phyloP scores from a whole-genome alignment of 2,888 invertebrate genomes.

The Tachystola acroxantha region DNA sequence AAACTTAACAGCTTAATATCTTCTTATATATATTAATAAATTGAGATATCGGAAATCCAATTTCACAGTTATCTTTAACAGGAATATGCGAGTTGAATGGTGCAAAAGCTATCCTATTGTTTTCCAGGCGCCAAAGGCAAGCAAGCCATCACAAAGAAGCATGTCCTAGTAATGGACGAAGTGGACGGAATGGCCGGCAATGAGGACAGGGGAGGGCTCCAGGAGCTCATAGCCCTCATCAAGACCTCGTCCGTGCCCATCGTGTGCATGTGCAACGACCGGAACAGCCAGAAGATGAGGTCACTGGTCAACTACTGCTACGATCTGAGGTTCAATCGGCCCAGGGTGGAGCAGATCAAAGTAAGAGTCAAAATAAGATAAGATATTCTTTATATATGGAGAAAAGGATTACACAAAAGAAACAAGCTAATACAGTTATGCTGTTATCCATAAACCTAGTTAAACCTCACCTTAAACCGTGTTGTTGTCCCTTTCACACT shows the following conservation, averaged over 20 bases:
- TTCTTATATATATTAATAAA: too few species aligned
- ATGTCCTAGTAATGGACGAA: constrained; percentile 99
- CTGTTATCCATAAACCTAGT: too few species aligned
- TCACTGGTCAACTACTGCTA: constrained; percentile 96
- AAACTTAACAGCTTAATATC: too few species aligned
- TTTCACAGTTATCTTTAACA: too few species aligned
- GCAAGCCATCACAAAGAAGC: constrained; percentile 82
- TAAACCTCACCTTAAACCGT: too few species aligned
- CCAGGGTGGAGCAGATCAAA: constrained; percentile 93
- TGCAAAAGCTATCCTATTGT: too few species aligned
- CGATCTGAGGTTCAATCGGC: constrained; percentile 92
- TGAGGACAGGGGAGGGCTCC: constrained; percentile 97
- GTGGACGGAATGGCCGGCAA: constrained; percentile 99
- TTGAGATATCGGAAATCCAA: too few species aligned
- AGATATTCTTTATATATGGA: too few species aligned
- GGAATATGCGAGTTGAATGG: too few species aligned
- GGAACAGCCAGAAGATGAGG: constrained; percentile 94
- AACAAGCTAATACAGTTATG: too few species aligned
- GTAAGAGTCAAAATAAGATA: constrained; percentile 69
- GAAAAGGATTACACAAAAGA: too few species aligned
- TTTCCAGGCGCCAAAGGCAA: constrained; percentile 64
- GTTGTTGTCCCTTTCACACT: too few species aligned
- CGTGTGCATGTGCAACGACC: constrained; percentile 99
- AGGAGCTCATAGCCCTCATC: constrained; percentile 94
- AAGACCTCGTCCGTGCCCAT: constrained; percentile 92